phyloP scores from a whole-genome alignment of 2,888 invertebrate genomes.

The Gastrophysa polygoni region DNA sequence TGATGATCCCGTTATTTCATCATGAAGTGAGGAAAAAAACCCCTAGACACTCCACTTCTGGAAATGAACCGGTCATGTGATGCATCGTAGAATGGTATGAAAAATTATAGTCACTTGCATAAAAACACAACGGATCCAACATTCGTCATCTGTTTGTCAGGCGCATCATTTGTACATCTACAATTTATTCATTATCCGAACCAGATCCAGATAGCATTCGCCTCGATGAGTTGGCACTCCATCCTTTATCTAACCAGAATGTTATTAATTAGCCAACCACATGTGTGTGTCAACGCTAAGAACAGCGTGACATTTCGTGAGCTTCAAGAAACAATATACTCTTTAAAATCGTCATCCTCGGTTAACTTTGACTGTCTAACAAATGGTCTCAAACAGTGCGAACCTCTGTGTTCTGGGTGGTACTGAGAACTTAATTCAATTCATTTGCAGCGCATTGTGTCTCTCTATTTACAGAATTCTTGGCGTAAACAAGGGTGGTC shows the following conservation, averaged over 20 bases:
- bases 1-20: no score
- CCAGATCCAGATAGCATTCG: no score
- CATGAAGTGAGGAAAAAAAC: no score
- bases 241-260: neutral
- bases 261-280: neutral
- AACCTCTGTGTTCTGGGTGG: neutral
- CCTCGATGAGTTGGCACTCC: neutral
- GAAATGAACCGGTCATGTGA: no score
- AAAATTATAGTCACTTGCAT: no score
- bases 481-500: slow-evolving; percentile 41
- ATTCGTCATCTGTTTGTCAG: no score
- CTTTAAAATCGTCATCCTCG: neutral
- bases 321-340: neutral
- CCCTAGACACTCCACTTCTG: no score
- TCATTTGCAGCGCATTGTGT: slow-evolving; percentile 1
- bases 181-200: no score
- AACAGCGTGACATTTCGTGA: neutral
- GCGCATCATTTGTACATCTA: no score
- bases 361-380: neutral
- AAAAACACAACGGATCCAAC: no score
- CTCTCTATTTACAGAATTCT: slow-evolving; percentile 16
- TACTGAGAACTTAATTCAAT: slow-evolving; percentile 16
- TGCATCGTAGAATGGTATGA: no score
- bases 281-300: neutral
- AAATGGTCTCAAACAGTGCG: neutral